Base-by-base conservation (phyloP, 1,140 invertebrate genomes). In the Rhopalosiphum padi region DNA sequence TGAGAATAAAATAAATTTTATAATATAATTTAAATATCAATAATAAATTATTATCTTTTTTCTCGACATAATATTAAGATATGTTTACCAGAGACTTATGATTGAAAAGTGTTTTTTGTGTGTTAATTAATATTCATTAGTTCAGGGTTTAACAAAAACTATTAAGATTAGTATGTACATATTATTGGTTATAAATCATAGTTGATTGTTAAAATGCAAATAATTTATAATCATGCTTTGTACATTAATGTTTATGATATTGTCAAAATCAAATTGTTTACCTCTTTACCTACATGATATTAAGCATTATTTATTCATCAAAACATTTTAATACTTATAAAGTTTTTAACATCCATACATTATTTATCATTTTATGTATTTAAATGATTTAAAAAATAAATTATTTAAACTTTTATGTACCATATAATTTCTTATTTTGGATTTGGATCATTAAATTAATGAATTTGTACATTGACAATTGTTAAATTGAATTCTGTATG, bases 121-220 rank as follows among this genome's bases (percentile, higher is more conserved):
- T 90, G 23, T 90, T 68, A 68, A 46, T 68, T 68, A 43, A 30
- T 90, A n/a, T 60, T 60, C 18, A 46, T 60, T 43, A 60, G 53
- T 68, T 30, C 55, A 43, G 25, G 37, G 37, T 90, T 90, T 68
- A 53, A 35, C n/a, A 35, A 55, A 60, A 41, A 55, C n/a, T 68
- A n/a, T 43, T 90, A 46, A 68, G 9, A 30, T 60, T 90, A 90
- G 22, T 37, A 23, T 90, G 89, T 90, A 90, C 25, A 90, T 90
- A 90, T 90, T 90, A 90, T 53, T 60, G n/a, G 8, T 37, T 77
- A 55, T 89, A 68, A 90, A 68, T 68, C 43, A 68, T 68, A 46
- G 60, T 68, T 90, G 6, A 22, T 68, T 68, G 30, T 88, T 48
- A 48, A 51, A 51, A 30, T 88, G 43, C 22, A 48, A 48, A 51